Percentiles rank a stretch among this genome's conserved stretches.
Conservation (phyloP, 2,797 vertebrate species). For the Coilia nasus region DNA sequence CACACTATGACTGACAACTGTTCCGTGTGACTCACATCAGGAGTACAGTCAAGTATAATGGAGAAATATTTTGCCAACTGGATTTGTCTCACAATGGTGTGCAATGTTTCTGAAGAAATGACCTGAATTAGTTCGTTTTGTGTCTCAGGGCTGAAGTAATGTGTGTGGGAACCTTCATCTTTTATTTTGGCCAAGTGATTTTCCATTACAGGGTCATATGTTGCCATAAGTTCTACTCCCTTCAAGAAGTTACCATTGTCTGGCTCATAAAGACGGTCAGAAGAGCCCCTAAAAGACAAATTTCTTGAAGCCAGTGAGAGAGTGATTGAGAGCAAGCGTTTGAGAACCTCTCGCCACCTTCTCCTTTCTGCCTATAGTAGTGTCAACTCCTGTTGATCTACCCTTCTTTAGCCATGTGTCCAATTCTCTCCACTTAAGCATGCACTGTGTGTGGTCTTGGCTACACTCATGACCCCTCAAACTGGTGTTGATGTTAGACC, state of each 20-base stretch:
- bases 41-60: neutral
- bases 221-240: no score
- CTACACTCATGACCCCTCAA: neutral
- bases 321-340: neutral
- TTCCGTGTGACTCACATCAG: neutral
- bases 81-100: no score
- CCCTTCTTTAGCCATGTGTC: neutral
- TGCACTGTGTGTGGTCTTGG: neutral
- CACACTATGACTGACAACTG: no score
- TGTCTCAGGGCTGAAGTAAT: no score
- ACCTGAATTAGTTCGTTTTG: no score
- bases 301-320: neutral
- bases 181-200: constrained; percentile 14
- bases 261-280: neutral
- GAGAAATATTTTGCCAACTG: no score
- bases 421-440: constrained; percentile 25
- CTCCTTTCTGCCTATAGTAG: constrained; percentile 35
- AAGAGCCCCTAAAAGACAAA: constrained; percentile 16
- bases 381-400: constrained; percentile 30
- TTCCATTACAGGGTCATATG: no score
- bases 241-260: constrained; percentile 22
- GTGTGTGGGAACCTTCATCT: neutral
- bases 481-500: neutral
- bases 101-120: no score
- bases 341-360: constrained; percentile 17